Evolutionary conservation across 1,140 invertebrate species (phyloP).

Genomic region (Drosophila aff.): DNA sequence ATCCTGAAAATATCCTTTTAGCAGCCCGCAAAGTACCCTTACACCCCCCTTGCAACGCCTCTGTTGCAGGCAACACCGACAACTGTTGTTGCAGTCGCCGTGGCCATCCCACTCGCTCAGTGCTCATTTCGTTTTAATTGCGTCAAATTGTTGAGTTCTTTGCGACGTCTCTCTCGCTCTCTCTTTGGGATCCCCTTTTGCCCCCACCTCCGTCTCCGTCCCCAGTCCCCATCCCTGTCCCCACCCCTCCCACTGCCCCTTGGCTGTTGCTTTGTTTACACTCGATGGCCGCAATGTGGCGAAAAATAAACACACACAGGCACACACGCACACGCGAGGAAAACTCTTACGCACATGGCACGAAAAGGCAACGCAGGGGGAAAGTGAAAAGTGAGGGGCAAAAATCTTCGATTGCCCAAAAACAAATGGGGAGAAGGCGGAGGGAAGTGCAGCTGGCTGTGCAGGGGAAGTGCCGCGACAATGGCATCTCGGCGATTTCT

Average conservation of each 20-base stretch:
- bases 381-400: constrained; percentile 18
- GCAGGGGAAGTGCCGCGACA: constrained; percentile 23
- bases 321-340: constrained; percentile 12
- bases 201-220: not conserved
- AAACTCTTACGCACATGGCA: constrained; percentile 46
- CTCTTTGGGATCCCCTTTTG: not conserved
- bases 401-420: constrained; percentile 49
- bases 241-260: constrained; percentile 1
- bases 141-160: constrained; percentile 56
- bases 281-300: constrained; percentile 64
- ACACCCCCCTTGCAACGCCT: not conserved
- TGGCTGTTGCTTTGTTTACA: constrained; percentile 47
- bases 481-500: constrained; percentile 36
- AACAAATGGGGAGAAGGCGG: constrained; percentile 4
- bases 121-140: constrained; percentile 57
- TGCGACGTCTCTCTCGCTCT: not conserved
- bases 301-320: constrained; percentile 59
- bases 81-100: constrained; percentile 24
- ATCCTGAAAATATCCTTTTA: not conserved
- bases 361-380: constrained; percentile 15
- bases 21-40: too few species aligned
- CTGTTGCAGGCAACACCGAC: constrained; percentile 36
- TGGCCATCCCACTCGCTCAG: constrained; percentile 17
- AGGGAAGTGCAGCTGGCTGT: constrained; percentile 25
- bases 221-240: not conserved